Evolutionary conservation across 2,888 invertebrate species (phyloP), one percentile per base, ranked within the genome.

Genomic region (Drosophila maculinotata): DNA sequence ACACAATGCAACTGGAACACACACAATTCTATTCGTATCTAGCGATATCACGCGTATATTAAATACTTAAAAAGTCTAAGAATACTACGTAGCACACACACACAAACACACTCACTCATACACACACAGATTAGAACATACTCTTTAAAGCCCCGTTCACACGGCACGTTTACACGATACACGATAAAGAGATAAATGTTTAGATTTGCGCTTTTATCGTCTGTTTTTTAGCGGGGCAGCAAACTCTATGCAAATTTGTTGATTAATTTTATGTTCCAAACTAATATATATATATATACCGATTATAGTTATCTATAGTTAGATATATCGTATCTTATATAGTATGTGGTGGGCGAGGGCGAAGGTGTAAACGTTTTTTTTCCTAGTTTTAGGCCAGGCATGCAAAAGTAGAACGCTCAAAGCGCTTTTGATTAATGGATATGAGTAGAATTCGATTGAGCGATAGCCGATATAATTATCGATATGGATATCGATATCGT

Each of bases 201-300:
- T 52, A 47, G 38, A 71, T 57, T 64, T 64, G 52, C 49, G 45
- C 66, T 76, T 69, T 66, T 52, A 30, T 49, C 58, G 44, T 57
- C 67, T 51, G 49, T 51, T 63, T 62, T 51, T 41, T 47, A 51
- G 36, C 52, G 56, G 51, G 56, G 48, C 65, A 45, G n/a, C 51
- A 79, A 83, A 69, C 62, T 85, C 67, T 69, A 78, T 84, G 56
- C 28, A 69, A 79, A 73, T 87, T 81, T 81, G 81, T 81, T 87
- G 69, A 85, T 81, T 81, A 81, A 81, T 81, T 87, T 81, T 81
- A 81, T 81, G 87, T 81, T 81, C 47, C 23, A 62, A 78, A 77
- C 70, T 73, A 56, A 47, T 31, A 57, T 42, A 60, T 36, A 63
- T 25, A 44, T 41, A 47, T 47, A 25, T 56, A 59, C 56, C 42